phyloP scores from a whole-genome alignment of 2,888 invertebrate genomes.

The Platerodrilus igneus region DNA sequence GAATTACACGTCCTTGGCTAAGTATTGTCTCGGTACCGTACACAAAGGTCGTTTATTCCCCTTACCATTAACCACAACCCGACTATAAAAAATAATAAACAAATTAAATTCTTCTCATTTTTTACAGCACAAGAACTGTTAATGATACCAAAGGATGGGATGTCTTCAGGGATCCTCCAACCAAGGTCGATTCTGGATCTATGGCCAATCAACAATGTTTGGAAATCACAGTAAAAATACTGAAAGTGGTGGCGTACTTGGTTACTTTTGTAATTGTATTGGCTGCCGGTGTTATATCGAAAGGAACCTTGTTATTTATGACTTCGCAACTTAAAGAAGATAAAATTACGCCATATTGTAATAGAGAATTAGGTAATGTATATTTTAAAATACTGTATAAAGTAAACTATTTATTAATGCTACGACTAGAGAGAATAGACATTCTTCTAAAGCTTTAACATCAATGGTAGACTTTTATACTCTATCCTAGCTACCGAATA shows the following conservation, averaged over 20 bases:
- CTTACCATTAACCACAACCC: slow-evolving; percentile 11
- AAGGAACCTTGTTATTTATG: slow-evolving; percentile 87
- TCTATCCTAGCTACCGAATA: no score
- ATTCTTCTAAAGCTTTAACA: not conserved
- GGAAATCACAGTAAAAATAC: slow-evolving; percentile 76
- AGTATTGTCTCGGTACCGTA: slow-evolving; percentile 27
- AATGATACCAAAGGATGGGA: slow-evolving; percentile 95
- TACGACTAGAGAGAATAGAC: not conserved
- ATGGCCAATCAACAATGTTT: slow-evolving; percentile 84
- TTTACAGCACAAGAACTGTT: slow-evolving; percentile 72
- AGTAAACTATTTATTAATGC: no score
- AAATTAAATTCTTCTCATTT: slow-evolving; percentile 12
- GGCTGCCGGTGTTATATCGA: slow-evolving; percentile 79
- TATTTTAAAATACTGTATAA: slow-evolving; percentile 6
- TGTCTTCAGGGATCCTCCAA: slow-evolving; percentile 89
- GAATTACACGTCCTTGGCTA: slow-evolving; percentile 29
- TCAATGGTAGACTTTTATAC: no score
- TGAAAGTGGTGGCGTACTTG: slow-evolving; percentile 80
- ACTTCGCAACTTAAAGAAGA: slow-evolving; percentile 80
- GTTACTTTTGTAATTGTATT: slow-evolving; percentile 82
- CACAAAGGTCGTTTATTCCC: slow-evolving; percentile 26
- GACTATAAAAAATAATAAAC: not conserved
- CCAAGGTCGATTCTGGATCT: slow-evolving; percentile 82
- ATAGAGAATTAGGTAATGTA: slow-evolving; percentile 74
- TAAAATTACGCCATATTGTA: slow-evolving; percentile 74